These are phyloP conservation scores for Centropus unirufus DNA, from an alignment of 2,113 vertebrate species.

Conservation along the genomic window DNA sequence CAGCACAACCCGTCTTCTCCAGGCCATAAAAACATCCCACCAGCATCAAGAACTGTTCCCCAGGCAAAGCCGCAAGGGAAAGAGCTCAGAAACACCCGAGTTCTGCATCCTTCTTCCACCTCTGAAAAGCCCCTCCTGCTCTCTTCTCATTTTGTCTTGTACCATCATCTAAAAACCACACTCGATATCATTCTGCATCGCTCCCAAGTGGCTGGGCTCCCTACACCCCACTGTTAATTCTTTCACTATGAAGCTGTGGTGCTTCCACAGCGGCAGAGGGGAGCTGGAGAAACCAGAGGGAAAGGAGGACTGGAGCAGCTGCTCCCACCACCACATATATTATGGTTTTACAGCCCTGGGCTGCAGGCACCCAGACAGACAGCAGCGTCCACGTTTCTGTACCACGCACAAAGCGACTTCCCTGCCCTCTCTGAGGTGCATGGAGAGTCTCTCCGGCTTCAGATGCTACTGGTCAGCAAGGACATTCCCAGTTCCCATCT, in stretches of 20 bases:
- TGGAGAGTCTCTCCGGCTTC: background rate
- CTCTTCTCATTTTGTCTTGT: background rate
- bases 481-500: background rate
- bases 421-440: background rate
- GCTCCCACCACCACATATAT: background rate
- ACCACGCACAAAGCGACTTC: background rate
- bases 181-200: background rate
- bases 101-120: background rate
- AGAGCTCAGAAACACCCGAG: background rate
- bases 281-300: background rate
- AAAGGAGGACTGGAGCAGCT: background rate
- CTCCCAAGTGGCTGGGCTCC: background rate
- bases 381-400: background rate
- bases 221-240: background rate
- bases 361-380: background rate
- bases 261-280: background rate
- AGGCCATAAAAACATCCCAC: background rate
- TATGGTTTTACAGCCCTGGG: background rate
- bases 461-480: accelerated
- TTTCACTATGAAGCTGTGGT: accelerated
- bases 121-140: background rate
- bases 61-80: background rate
- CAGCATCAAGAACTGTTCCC: background rate
- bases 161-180: background rate
- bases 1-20: background rate